Evolutionary conservation across 1,140 invertebrate genomes (phyloP).

Genomic region (Spodoptera frugiperda): DNA sequence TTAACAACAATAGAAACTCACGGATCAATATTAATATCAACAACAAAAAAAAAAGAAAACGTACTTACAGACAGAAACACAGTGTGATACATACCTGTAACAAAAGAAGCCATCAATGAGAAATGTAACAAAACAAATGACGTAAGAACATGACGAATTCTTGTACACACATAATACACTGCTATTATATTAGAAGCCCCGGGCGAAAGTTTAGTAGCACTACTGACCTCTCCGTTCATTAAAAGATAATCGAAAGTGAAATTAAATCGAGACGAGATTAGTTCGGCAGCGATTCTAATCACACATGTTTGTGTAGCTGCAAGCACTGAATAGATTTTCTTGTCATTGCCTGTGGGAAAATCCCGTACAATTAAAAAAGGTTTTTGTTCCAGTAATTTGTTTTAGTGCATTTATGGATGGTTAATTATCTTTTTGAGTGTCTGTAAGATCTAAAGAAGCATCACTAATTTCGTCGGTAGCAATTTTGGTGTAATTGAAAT

Average conservation of each 20-base stretch:
- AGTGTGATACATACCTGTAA: conserved; percentile 67
- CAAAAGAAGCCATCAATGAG: conserved; percentile 54
- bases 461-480: not conserved
- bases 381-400: conserved; percentile 7
- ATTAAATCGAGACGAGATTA: conserved; percentile 75
- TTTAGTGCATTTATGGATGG: not conserved
- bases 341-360: conserved; percentile 5
- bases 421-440: conserved; percentile 20
- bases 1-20: not conserved
- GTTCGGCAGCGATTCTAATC: conserved; percentile 67
- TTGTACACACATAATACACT: conserved; percentile 56
- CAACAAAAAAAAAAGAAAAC: conserved; percentile 3
- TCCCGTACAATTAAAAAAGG: not conserved
- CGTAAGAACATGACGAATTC: conserved; percentile 62
- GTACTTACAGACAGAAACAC: not conserved
- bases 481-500: conserved; percentile 13
- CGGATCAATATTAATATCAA: conserved; percentile 5
- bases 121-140: conserved; percentile 50
- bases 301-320: conserved; percentile 59
- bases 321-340: conserved; percentile 14
- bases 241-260: conserved; percentile 82
- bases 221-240: conserved; percentile 79
- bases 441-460: conserved; percentile 1
- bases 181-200: conserved; percentile 64
- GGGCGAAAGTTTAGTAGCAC: conserved; percentile 66